These are phyloP conservation scores for Siniperca knerii DNA, from an alignment of 2,113 vertebrate species.

Conservation along the genomic window DNA sequence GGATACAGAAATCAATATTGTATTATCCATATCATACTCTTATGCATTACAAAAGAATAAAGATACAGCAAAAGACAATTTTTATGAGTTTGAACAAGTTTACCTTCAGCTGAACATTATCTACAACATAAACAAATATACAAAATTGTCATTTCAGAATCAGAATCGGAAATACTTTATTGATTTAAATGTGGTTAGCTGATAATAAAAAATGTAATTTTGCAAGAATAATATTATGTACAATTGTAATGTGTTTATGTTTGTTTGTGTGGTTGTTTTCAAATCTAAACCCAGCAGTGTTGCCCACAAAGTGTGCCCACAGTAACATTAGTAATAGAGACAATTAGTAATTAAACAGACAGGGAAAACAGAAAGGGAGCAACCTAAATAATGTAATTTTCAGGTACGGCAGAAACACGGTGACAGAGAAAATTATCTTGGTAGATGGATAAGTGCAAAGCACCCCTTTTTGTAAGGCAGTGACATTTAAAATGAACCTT, in stretches of 20 bases:
- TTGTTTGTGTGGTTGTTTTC: slow-evolving; percentile 5
- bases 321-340: not conserved
- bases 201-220: not conserved
- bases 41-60: not conserved
- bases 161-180: too few relatives aligned
- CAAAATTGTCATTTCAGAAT: not conserved
- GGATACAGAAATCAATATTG: not conserved
- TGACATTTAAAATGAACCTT: slow-evolving; percentile 53
- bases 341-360: slow-evolving; percentile 56
- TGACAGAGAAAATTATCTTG: not conserved
- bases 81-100: not conserved
- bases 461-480: slow-evolving; percentile 16
- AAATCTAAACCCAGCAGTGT: not conserved
- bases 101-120: not conserved
- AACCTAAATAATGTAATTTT: slow-evolving; percentile 43
- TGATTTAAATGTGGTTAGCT: not conserved
- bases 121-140: fast-evolving
- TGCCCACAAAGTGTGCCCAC: slow-evolving; percentile 2
- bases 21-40: not conserved
- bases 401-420: slow-evolving; percentile 24
- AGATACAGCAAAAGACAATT: not conserved
- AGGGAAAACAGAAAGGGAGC: slow-evolving; percentile 17
- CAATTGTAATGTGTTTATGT: not conserved
- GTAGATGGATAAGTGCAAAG: slow-evolving; percentile 18
- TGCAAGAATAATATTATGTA: not conserved